Conservation (phyloP, 1,140 invertebrate species). For the Theocolax elegans region DNA sequence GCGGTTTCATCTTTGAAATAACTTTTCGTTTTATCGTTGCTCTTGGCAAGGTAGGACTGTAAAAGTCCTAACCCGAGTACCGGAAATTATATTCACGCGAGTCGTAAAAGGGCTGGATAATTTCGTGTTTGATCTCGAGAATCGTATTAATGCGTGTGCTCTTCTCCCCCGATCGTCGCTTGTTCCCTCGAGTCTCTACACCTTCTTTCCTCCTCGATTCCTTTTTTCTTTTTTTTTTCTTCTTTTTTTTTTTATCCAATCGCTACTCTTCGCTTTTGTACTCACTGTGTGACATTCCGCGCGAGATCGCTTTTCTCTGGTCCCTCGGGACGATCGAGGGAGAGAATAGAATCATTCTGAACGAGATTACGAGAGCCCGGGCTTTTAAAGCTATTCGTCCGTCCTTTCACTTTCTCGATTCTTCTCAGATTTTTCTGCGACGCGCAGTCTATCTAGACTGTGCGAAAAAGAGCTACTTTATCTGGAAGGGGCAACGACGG, state of each 20-base stretch:
- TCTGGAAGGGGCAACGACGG: background rate
- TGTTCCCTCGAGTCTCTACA: background rate
- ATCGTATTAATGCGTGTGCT: slow-evolving; percentile 2
- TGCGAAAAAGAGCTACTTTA: slow-evolving; percentile 17
- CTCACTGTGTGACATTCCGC: slow-evolving; percentile 22
- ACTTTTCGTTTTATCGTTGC: no score
- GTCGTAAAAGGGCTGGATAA: background rate
- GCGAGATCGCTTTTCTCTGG: slow-evolving; percentile 34
- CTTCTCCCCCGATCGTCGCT: background rate
- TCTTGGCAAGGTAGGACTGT: no score
- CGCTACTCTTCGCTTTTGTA: background rate
- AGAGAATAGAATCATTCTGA: slow-evolving; percentile 52
- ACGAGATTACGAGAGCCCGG: slow-evolving; percentile 49
- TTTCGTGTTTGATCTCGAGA: slow-evolving; percentile 26
- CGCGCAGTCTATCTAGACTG: background rate
- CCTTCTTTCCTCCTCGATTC: background rate
- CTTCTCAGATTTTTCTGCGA: slow-evolving; percentile 37
- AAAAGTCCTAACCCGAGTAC: background rate
- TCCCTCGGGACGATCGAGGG: slow-evolving; percentile 38
- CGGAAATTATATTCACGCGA: slow-evolving; percentile 15
- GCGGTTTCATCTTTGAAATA: no score
- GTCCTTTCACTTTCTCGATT: slow-evolving; percentile 35
- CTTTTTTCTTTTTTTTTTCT: background rate
- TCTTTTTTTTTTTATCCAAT: slow-evolving; percentile 27
- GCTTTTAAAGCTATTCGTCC: slow-evolving; percentile 46